Conservation (phyloP, 2,888 invertebrate species). For the Caenorhabditis sulstoni region DNA sequence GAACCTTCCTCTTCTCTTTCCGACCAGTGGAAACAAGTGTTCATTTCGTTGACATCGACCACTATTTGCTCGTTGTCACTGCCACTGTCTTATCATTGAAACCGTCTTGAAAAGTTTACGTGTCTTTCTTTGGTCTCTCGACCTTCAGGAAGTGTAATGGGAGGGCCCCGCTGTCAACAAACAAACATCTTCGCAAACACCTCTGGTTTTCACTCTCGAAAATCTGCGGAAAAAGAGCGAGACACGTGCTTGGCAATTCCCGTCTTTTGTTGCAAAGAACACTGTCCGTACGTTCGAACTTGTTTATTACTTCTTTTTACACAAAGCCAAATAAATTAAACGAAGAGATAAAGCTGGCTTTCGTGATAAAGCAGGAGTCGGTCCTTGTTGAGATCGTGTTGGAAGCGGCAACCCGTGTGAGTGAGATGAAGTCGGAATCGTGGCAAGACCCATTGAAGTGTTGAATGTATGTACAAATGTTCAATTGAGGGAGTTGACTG, state of each 20-base stretch:
- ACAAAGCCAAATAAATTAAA: conserved; percentile 1
- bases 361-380: conserved; percentile 40
- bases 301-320: conserved; percentile 3
- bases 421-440: conserved; percentile 37
- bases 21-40: no score
- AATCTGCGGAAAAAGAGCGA: no score
- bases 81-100: not conserved
- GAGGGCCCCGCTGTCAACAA: conserved; percentile 1
- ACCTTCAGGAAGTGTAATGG: conserved; percentile 6
- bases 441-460: conserved; percentile 44
- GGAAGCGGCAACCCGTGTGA: conserved; percentile 25
- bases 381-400: conserved; percentile 46
- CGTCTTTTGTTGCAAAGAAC: conserved; percentile 23
- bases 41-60: conserved; percentile 40
- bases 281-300: conserved; percentile 8
- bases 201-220: conserved; percentile 23
- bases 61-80: conserved; percentile 8
- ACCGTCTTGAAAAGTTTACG: not conserved
- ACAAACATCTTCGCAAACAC: conserved; percentile 21
- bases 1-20: conserved; percentile 18
- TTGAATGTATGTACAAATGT: not conserved
- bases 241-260: no score
- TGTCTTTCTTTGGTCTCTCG: not conserved
- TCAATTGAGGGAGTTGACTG: conserved; percentile 5
- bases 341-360: conserved; percentile 9